These are phyloP conservation scores for Coecobrya sp. DNA, from an alignment of 2,888 invertebrate genomes.

Conservation along the genomic window DNA sequence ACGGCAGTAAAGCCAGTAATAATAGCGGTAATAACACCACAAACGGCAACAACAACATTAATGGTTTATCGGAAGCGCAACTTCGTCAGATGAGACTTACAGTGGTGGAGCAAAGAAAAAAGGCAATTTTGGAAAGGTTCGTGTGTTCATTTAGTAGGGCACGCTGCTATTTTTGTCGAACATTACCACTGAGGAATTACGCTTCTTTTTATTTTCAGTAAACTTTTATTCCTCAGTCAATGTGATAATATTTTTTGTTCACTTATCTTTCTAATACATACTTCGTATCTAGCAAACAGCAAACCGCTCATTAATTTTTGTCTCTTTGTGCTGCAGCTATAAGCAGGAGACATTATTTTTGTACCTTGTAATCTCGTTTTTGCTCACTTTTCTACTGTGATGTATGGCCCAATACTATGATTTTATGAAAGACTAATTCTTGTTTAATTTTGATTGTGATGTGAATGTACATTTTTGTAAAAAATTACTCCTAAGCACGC, in stretches of 20 bases:
- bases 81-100: slow-evolving; percentile 94
- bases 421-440: slow-evolving; percentile 26
- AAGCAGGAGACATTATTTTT: background rate
- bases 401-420: slow-evolving; percentile 10
- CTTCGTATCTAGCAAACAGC: background rate
- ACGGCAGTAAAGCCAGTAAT: slow-evolving; percentile 43
- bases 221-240: slow-evolving; percentile 12
- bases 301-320: slow-evolving; percentile 21
- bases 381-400: slow-evolving; percentile 25
- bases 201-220: background rate
- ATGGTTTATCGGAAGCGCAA: slow-evolving; percentile 91
- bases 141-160: slow-evolving; percentile 72
- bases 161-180: background rate
- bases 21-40: slow-evolving; percentile 30
- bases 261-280: background rate
- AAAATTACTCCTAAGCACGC: slow-evolving; percentile 34
- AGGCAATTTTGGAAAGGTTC: slow-evolving; percentile 94
- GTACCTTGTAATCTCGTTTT: background rate
- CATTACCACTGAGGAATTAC: background rate
- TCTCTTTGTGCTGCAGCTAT: background rate
- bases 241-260: background rate
- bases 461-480: slow-evolving; percentile 50
- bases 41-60: slow-evolving; percentile 57
- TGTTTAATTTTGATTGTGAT: slow-evolving; percentile 52
- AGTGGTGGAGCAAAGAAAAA: slow-evolving; percentile 93